phyloP scores from a whole-genome alignment of 2,797 vertebrate genomes.

The Sandelia bainsii region DNA sequence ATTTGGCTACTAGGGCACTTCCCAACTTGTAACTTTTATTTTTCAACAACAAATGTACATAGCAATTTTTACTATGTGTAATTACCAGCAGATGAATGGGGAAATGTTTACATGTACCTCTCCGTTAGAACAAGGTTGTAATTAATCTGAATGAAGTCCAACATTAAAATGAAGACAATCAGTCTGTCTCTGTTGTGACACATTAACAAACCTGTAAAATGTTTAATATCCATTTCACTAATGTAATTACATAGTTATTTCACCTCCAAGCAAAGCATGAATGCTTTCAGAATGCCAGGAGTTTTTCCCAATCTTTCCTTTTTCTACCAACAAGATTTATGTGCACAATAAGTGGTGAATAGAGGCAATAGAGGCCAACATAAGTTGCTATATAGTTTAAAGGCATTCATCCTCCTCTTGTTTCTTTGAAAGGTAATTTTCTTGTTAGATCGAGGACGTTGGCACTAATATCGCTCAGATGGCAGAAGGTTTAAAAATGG shows the following conservation, averaged over 20 bases:
- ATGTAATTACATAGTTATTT: background rate
- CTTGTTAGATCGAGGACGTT: slow-evolving; percentile 37
- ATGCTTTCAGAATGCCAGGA: background rate
- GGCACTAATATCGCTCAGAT: slow-evolving; percentile 49
- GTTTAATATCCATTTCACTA: background rate
- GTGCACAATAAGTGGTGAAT: slow-evolving; percentile 30
- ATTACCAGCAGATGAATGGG: no score
- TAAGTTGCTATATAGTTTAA: background rate
- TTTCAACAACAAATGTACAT: no score
- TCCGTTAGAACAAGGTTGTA: no score
- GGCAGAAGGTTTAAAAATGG: slow-evolving; percentile 38
- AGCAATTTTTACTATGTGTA: no score
- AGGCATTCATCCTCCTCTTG: slow-evolving; percentile 40
- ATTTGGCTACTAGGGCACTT: no score
- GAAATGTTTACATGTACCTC: no score
- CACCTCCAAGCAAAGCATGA: background rate
- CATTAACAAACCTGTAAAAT: no score
- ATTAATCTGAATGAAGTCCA: no score
- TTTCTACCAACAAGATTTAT: background rate
- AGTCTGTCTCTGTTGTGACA: no score
- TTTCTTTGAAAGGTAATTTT: slow-evolving; percentile 65
- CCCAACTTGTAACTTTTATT: no score
- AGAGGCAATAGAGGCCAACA: slow-evolving; percentile 29
- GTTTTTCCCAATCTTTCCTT: background rate
- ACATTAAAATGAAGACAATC: no score